phyloP scores from a whole-genome alignment of 2,113 vertebrate species.

The Polypterus bichir region DNA sequence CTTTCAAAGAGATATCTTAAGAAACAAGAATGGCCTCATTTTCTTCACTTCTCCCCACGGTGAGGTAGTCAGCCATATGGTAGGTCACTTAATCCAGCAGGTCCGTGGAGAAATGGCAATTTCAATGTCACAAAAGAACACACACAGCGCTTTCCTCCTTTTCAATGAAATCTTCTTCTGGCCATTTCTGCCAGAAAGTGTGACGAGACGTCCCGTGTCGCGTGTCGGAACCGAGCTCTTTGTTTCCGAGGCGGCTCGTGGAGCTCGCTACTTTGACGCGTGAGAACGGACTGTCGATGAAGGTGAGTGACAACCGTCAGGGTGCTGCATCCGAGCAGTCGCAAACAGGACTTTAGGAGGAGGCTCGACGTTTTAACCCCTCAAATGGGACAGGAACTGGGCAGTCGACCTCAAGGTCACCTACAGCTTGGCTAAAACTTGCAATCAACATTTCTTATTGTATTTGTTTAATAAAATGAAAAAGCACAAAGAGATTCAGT shows the following conservation, averaged over 20 bases:
- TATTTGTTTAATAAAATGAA: too few relatives aligned
- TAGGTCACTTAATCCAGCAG: conserved; percentile 18
- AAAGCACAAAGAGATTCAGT: too few relatives aligned
- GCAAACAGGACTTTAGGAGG: too few relatives aligned
- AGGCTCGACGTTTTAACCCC: too few relatives aligned
- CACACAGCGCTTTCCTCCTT: background rate
- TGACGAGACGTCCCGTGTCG: background rate
- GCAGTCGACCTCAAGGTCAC: too few relatives aligned
- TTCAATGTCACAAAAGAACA: conserved; percentile 3
- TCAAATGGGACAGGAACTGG: too few relatives aligned
- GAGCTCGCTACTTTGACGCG: background rate
- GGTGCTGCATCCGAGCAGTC: too few relatives aligned
- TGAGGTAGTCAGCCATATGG: conserved; percentile 28
- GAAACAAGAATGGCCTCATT: conserved; percentile 22
- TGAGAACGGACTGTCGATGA: background rate
- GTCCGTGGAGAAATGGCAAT: conserved; percentile 15
- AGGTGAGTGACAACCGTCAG: too few relatives aligned
- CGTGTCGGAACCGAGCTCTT: background rate
- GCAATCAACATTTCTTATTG: too few relatives aligned
- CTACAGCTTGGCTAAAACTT: too few relatives aligned
- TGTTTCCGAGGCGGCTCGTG: background rate
- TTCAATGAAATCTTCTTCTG: background rate
- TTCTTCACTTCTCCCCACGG: conserved; percentile 24
- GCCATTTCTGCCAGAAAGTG: background rate
- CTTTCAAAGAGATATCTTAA: conserved; percentile 7